Evolutionary conservation across 2,888 invertebrate species (phyloP).

Genomic region (Eupithecia dodoneata): DNA sequence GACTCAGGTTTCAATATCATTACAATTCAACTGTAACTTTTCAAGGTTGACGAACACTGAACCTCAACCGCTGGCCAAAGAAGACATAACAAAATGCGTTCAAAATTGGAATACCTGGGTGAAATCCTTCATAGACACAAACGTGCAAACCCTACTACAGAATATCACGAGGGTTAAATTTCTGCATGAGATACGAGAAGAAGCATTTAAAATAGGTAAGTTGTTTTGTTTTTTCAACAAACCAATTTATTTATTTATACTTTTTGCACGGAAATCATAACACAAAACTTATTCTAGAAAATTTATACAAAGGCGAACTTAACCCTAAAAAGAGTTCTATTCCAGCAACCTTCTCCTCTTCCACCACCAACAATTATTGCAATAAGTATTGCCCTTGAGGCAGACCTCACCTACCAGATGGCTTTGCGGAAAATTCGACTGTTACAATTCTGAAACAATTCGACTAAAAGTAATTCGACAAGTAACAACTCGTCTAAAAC

Average conservation of each 20-base stretch:
- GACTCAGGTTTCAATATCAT: neutral
- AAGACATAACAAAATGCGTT: slow-evolving; percentile 74
- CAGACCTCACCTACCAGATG: neutral
- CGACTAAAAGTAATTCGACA: too few relatives aligned
- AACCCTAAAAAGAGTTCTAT: too few relatives aligned
- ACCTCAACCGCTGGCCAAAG: slow-evolving; percentile 62
- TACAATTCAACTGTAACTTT: neutral
- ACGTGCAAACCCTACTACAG: slow-evolving; percentile 85
- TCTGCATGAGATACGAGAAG: slow-evolving; percentile 88
- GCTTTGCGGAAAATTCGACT: too few relatives aligned
- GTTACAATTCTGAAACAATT: too few relatives aligned
- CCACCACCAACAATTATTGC: neutral
- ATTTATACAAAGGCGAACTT: too few relatives aligned
- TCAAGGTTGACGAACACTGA: slow-evolving; percentile 69
- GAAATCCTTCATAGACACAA: slow-evolving; percentile 81
- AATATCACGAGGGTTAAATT: slow-evolving; percentile 88
- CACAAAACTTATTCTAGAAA: too few relatives aligned
- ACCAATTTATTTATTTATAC: neutral
- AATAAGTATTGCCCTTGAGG: neutral
- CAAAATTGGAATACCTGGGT: slow-evolving; percentile 87
- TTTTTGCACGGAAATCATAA: too few relatives aligned
- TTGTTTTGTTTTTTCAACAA: neutral
- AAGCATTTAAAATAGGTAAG: slow-evolving; percentile 86
- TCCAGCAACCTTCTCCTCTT: too few relatives aligned
- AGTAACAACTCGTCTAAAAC: too few relatives aligned